These are phyloP conservation scores for Rhagologus leucostigma DNA, from an alignment of 2,113 vertebrate genomes.

Conservation along the genomic window DNA sequence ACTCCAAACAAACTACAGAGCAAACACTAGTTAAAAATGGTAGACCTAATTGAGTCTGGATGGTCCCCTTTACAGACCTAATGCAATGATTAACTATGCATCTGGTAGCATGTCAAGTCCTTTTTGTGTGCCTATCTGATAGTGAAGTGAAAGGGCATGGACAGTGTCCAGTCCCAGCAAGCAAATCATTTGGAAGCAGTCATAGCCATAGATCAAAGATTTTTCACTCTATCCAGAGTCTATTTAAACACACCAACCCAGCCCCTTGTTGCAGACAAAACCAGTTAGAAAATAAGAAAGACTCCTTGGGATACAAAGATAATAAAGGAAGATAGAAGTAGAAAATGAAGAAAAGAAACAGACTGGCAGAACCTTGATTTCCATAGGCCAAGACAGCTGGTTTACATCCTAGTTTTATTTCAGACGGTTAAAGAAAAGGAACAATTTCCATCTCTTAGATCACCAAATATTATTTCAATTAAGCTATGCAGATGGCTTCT, in stretches of 20 bases:
- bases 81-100: slow-evolving; percentile 78
- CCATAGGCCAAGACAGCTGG: slow-evolving; percentile 70
- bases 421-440: slow-evolving; percentile 60
- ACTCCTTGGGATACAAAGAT: slow-evolving; percentile 82
- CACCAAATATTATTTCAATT: slow-evolving; percentile 72
- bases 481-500: slow-evolving; percentile 60
- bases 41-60: slow-evolving; percentile 55
- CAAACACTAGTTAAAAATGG: slow-evolving; percentile 50
- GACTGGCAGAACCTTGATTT: slow-evolving; percentile 69
- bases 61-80: slow-evolving; percentile 57
- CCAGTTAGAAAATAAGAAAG: slow-evolving; percentile 77
- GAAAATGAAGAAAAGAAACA: slow-evolving; percentile 79
- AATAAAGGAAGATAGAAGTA: slow-evolving; percentile 75
- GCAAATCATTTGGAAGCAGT: slow-evolving; percentile 89
- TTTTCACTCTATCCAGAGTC: slow-evolving; percentile 74
- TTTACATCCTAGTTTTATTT: slow-evolving; percentile 74
- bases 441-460: slow-evolving; percentile 70
- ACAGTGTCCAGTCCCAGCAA: slow-evolving; percentile 86
- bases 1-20: slow-evolving; percentile 29
- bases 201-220: slow-evolving; percentile 89
- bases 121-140: slow-evolving; percentile 80
- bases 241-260: slow-evolving; percentile 74
- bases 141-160: slow-evolving; percentile 84
- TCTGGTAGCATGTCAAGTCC: slow-evolving; percentile 76
- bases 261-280: slow-evolving; percentile 71